Evolutionary conservation across 2,797 vertebrate genomes (phyloP).

Genomic region (Sebastes elongatus): DNA sequence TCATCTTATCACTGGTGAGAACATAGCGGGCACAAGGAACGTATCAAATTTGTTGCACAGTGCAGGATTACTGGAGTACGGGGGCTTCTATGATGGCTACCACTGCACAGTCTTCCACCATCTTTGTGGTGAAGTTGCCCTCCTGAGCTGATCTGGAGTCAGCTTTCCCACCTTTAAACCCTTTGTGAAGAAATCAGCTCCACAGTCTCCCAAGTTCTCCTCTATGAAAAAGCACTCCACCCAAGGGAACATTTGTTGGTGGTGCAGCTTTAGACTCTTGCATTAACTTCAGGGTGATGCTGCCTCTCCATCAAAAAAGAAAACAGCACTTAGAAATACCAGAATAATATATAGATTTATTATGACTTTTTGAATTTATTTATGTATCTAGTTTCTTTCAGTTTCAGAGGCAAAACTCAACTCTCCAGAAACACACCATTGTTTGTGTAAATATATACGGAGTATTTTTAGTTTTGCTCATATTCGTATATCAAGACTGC

Average conservation of each 20-base stretch:
- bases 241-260: constrained; percentile 21
- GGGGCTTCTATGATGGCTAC: constrained; percentile 15
- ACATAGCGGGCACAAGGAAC: constrained; percentile 21
- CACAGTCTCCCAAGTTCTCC: constrained; percentile 9
- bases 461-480: constrained; percentile 14
- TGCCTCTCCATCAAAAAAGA: constrained; percentile 48
- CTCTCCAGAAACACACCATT: constrained; percentile 19
- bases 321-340: constrained; percentile 47
- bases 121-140: constrained; percentile 18
- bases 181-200: constrained; percentile 8
- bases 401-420: constrained; percentile 23
- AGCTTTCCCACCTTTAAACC: not conserved
- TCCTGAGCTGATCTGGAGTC: constrained; percentile 19
- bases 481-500: not conserved
- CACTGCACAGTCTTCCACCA: constrained; percentile 44
- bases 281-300: constrained; percentile 57
- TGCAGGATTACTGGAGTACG: not conserved
- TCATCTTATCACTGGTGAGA: constrained; percentile 4
- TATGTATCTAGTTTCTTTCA: constrained; percentile 60
- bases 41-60: not conserved
- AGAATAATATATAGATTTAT: constrained; percentile 59
- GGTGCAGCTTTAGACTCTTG: constrained; percentile 27
- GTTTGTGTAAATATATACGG: constrained; percentile 43
- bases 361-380: constrained; percentile 67
- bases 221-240: constrained; percentile 30